Evolutionary conservation across 2,113 vertebrate genomes (phyloP), one percentile per base, ranked within the genome.

Genomic region (Himantopus leucocephalus): DNA sequence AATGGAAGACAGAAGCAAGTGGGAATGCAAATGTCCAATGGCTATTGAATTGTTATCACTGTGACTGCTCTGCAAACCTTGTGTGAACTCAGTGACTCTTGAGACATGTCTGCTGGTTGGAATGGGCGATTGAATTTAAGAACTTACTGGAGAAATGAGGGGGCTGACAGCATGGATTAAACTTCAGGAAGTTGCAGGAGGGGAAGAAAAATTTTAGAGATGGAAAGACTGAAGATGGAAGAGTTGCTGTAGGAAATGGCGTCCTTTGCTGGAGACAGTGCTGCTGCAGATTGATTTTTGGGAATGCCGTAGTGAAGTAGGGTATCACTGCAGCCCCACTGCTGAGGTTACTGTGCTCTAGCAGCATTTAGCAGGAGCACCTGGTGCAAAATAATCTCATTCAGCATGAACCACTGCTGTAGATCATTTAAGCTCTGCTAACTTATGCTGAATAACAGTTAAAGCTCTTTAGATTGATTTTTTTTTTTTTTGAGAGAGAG

Each of bases 181-280:
- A 68, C 1, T 50, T 70, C 3, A 22, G 34, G 22, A 92, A 77
- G 16, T 9, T 71, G 37, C 39, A 63, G 34, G n/a, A 66, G 14
- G 3, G 4, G 8, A 30, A 5, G 3, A 8, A 43, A 24, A 53
- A 15, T 17, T 39, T 27, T 32, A 62, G 35, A 3, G 1, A 1
- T 37, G 14, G 30, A 34, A 71, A 68, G 53, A 34, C 30, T 27
- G 8, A 66, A 74, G 60, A n/a, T 66, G 27, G 30, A 71, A 53
- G 56, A 70, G 35, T 5, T 60, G 45, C 2, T 22, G 3, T 53
- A 70, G 56, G 27, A 85, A 35, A 14, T 2, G 4, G 14, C 27
- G 30, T 71, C 64, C 18, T 80, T 68, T 55, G 27, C 45, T 50
- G 14, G 29, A 43, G 60, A 14, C 14, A 43, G 3, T 1, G 3